Conservation (phyloP, 2,113 vertebrate species). For the Barbus barbus region DNA sequence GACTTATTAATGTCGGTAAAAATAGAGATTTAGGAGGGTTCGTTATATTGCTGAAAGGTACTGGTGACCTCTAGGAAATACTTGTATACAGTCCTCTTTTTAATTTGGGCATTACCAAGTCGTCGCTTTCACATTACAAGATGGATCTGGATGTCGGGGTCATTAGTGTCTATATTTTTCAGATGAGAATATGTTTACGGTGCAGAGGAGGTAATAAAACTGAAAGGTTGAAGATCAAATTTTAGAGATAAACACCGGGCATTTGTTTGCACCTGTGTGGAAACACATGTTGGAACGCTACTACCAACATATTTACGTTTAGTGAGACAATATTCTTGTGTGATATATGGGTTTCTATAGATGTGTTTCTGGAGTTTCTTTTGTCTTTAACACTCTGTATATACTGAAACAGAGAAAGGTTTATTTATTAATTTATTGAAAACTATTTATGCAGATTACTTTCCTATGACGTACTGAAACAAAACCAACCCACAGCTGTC, state of each 20-base stretch:
- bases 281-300: slow-evolving; percentile 5
- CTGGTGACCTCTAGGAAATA: slow-evolving; percentile 56
- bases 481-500: slow-evolving; percentile 51
- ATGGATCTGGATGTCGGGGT: slow-evolving; percentile 16
- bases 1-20: slow-evolving; percentile 65
- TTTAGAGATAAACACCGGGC: neutral
- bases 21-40: slow-evolving; percentile 29
- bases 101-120: slow-evolving; percentile 40
- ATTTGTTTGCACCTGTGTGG: slow-evolving; percentile 29
- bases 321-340: slow-evolving; percentile 35
- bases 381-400: slow-evolving; percentile 53
- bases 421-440: slow-evolving; percentile 73
- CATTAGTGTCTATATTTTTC: slow-evolving; percentile 5
- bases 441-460: slow-evolving; percentile 58
- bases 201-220: slow-evolving; percentile 2
- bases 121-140: slow-evolving; percentile 33
- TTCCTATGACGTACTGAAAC: slow-evolving; percentile 44
- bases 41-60: slow-evolving; percentile 49
- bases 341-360: slow-evolving; percentile 46
- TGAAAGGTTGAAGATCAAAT: slow-evolving; percentile 19
- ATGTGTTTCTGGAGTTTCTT: slow-evolving; percentile 51
- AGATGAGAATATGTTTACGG: slow-evolving; percentile 33
- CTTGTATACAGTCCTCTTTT: slow-evolving; percentile 18
- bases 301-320: no score
- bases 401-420: slow-evolving; percentile 53